A percentile compares a stretch with the other conserved stretches of the same genome.
Conservation (phyloP, 2,888 invertebrate species). For the Epinotia brunnichana region DNA sequence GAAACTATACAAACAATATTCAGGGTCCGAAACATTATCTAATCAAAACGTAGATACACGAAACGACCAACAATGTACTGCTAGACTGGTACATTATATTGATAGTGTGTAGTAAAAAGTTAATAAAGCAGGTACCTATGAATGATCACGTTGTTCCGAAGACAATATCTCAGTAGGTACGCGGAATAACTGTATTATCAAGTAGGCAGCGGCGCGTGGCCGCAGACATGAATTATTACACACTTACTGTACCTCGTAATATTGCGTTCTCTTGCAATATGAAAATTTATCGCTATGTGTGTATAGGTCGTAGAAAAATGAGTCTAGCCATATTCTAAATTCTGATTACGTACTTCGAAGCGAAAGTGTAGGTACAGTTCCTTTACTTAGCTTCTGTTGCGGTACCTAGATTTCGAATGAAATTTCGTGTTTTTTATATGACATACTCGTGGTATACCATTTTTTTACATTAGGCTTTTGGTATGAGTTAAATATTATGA, state of each 20-base stretch:
- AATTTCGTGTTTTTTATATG: too few relatives aligned
- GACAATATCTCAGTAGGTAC: constrained; percentile 63
- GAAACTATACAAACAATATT: too few relatives aligned
- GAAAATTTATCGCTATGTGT: constrained; percentile 80
- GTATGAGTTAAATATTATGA: too few relatives aligned
- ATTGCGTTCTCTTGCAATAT: constrained; percentile 81
- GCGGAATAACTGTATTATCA: constrained; percentile 70
- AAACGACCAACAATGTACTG: not conserved
- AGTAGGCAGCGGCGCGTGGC: constrained; percentile 65
- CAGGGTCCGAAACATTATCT: not conserved
- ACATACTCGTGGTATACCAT: too few relatives aligned
- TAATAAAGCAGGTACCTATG: constrained; percentile 48
- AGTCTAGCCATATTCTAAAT: constrained; percentile 59
- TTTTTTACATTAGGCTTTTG: too few relatives aligned
- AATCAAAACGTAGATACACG: not conserved
- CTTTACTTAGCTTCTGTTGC: not conserved
- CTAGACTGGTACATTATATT: not conserved
- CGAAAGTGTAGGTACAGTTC: constrained; percentile 4
- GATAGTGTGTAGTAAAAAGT: constrained; percentile 27
- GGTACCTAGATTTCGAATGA: not conserved
- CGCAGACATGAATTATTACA: constrained; percentile 78
- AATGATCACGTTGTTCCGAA: constrained; percentile 53
- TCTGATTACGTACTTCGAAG: constrained; percentile 16
- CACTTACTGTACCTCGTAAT: constrained; percentile 75
- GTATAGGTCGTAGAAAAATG: constrained; percentile 64